Conservation (phyloP, 1,140 invertebrate species). For the Listronotus bonariensis region DNA sequence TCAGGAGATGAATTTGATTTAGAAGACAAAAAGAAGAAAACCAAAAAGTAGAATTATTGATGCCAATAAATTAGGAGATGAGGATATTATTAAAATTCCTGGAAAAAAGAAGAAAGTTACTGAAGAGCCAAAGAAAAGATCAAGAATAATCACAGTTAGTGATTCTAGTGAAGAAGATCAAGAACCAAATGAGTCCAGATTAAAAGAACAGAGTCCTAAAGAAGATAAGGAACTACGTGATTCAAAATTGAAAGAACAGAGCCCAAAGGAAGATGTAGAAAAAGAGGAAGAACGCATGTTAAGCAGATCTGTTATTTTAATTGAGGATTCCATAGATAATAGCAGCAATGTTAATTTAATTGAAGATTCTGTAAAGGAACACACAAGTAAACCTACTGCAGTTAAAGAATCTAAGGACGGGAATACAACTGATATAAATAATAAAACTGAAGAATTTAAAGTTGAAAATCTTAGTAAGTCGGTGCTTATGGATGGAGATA, state of each 20-base stretch:
- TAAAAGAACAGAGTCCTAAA: neutral
- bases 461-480: no score
- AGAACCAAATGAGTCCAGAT: neutral
- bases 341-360: constrained; percentile 1
- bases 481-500: neutral
- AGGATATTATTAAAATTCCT: constrained; percentile 27
- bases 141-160: constrained; percentile 29
- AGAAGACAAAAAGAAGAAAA: constrained; percentile 21
- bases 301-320: neutral
- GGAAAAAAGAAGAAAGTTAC: constrained; percentile 24
- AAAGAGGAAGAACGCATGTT: neutral
- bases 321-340: neutral
- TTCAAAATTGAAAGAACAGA: no score
- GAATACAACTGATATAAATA: neutral
- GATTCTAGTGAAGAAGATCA: constrained; percentile 23
- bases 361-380: constrained; percentile 10
- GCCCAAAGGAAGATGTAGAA: no score
- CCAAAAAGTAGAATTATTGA: constrained; percentile 29
- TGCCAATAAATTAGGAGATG: constrained; percentile 9
- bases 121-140: constrained; percentile 21
- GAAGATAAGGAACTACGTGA: neutral
- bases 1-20: constrained; percentile 40
- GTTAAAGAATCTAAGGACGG: neutral
- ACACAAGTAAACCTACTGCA: neutral
- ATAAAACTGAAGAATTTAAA: neutral